A percentile compares a stretch with the other conserved stretches of the same genome.
phyloP scores from a whole-genome alignment of 92 coral and sea anemone genomes.

The Bergia sp. region DNA sequence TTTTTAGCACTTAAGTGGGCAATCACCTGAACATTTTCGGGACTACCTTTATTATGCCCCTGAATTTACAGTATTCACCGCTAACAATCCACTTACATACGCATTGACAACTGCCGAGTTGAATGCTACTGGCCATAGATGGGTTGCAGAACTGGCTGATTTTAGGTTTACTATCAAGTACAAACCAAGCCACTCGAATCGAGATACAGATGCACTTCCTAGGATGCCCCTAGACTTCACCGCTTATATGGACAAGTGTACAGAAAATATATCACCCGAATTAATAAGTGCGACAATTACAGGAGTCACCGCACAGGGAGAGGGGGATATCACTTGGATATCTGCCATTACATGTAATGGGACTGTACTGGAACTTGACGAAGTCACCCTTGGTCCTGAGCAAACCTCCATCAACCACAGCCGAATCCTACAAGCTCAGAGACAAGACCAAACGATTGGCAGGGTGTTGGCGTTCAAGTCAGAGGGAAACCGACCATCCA shows the following conservation, averaged over 20 bases:
- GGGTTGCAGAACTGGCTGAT: constrained; percentile 56
- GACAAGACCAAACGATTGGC: constrained; percentile 31
- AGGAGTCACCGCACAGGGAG: constrained; percentile 44
- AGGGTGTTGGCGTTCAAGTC: constrained; percentile 39
- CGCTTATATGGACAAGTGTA: constrained; percentile 40
- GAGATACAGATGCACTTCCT: constrained; percentile 42
- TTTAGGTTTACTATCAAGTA: constrained; percentile 49
- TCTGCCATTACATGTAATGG: constrained; percentile 30
- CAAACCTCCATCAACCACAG: constrained; percentile 15
- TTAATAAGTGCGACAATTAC: constrained; percentile 33
- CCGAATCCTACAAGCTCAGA: constrained; percentile 37
- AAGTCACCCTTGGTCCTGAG: background rate
- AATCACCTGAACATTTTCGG: constrained; percentile 45
- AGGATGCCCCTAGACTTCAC: constrained; percentile 48
- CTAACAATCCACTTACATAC: constrained; percentile 38
- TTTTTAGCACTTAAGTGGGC: constrained; percentile 35
- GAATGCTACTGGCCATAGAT: constrained; percentile 52
- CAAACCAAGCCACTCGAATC: constrained; percentile 30
- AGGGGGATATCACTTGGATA: constrained; percentile 43
- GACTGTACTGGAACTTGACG: constrained; percentile 19
- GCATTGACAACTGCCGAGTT: constrained; percentile 50
- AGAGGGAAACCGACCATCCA: constrained; percentile 15
- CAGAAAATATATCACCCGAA: constrained; percentile 41
- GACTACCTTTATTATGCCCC: constrained; percentile 29
- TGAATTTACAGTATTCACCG: background rate